A percentile compares a stretch with the other conserved stretches of the same genome.
phyloP scores from a whole-genome alignment of 2,888 invertebrate species.

The Dryobota labecula region DNA sequence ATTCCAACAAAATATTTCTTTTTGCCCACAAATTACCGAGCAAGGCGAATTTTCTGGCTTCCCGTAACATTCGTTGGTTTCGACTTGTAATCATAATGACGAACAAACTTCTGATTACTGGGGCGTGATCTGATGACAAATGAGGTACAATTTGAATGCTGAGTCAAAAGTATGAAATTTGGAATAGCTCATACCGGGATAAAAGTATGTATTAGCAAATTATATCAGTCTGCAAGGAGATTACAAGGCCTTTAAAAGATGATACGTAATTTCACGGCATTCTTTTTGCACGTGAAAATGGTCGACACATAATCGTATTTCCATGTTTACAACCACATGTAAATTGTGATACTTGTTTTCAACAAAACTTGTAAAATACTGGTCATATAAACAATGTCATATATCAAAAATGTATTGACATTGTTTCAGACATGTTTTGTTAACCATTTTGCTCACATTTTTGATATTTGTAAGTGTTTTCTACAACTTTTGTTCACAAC shows the following conservation, averaged over 20 bases:
- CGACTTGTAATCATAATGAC: slow-evolving; percentile 15
- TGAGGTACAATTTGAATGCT: slow-evolving; percentile 17
- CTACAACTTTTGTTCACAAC: neutral
- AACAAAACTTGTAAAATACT: neutral
- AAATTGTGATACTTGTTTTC: neutral
- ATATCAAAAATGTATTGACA: neutral
- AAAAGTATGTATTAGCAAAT: neutral
- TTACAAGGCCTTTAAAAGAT: no score
- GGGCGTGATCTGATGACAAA: slow-evolving; percentile 31
- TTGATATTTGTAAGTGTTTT: no score
- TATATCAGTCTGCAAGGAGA: neutral
- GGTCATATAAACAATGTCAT: neutral
- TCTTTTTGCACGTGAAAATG: no score
- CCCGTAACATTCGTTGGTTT: slow-evolving; percentile 11
- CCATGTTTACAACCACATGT: no score
- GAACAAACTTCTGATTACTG: slow-evolving; percentile 17
- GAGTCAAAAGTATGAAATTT: neutral
- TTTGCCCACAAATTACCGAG: slow-evolving; percentile 17
- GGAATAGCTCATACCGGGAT: neutral
- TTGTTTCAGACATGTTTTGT: neutral
- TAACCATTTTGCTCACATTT: neutral
- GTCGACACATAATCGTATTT: no score
- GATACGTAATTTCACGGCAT: no score
- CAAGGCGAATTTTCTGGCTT: slow-evolving; percentile 16
- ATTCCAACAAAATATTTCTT: slow-evolving; percentile 25